A percentile compares a stretch with the other conserved stretches of the same genome.
Conservation (phyloP, 2,888 invertebrate species). For the Lissonota sp. region DNA sequence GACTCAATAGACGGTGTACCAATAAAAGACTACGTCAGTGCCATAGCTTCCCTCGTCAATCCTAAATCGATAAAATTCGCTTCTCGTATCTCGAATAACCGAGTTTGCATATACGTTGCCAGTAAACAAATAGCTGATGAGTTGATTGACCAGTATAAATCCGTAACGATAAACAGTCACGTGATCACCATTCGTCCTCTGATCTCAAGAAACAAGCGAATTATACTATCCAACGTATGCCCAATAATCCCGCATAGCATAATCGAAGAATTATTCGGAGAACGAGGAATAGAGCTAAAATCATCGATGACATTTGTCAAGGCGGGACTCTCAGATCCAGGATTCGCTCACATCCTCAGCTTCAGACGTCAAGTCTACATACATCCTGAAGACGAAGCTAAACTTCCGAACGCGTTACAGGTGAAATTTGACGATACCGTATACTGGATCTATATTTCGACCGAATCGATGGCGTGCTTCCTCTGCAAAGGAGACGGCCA, state of each 20-base stretch:
- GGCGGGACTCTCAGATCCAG: not conserved
- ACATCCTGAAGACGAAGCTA: conserved; percentile 29
- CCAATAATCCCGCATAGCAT: conserved; percentile 47
- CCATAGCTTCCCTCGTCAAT: conserved; percentile 39
- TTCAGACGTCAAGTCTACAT: conserved; percentile 41
- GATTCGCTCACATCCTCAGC: conserved; percentile 44
- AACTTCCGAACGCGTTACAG: conserved; percentile 30
- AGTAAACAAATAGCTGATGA: conserved; percentile 41
- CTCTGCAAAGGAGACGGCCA: too few relatives aligned
- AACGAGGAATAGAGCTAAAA: conserved; percentile 16
- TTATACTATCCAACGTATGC: conserved; percentile 56
- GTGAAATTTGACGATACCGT: conserved; percentile 31
- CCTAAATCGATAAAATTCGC: conserved; percentile 49
- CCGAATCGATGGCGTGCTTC: too few relatives aligned
- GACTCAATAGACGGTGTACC: conserved; percentile 35
- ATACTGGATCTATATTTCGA: conserved; percentile 42
- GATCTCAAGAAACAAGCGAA: conserved; percentile 44
- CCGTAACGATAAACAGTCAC: conserved; percentile 12
- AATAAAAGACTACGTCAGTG: conserved; percentile 36
- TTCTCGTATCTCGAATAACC: conserved; percentile 52
- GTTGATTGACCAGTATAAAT: conserved; percentile 29
- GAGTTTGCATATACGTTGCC: conserved; percentile 59
- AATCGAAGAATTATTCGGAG: conserved; percentile 24
- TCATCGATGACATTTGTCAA: conserved; percentile 40
- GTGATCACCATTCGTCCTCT: conserved; percentile 30